A percentile compares a stretch with the other conserved stretches of the same genome.
These are phyloP conservation scores for Ischnura elegans DNA, from an alignment of 2,888 invertebrate species.

Conservation along the genomic window DNA sequence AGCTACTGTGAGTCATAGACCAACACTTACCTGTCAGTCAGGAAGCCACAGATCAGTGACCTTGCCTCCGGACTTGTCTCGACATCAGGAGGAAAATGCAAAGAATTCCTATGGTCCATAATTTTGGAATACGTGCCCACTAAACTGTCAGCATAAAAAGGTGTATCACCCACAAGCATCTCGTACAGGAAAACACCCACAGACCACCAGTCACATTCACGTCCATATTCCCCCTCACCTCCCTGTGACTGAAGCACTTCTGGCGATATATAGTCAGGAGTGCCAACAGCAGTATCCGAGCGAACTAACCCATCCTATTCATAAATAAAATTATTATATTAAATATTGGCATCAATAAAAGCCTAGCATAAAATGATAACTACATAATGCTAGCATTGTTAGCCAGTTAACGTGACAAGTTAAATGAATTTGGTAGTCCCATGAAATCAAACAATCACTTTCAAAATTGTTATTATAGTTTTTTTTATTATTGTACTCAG, in stretches of 20 bases:
- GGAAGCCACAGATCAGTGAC: constrained; percentile 93
- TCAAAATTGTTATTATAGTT: no score
- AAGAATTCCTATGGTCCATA: constrained; percentile 98
- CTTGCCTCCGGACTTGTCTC: constrained; percentile 94
- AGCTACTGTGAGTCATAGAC: neutral
- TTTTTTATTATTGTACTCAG: no score
- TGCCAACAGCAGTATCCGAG: constrained; percentile 99
- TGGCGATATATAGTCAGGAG: constrained; percentile 99
- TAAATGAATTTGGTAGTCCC: no score
- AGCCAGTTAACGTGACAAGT: no score
- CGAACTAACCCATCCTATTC: constrained; percentile 93
- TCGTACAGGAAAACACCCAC: constrained; percentile 99
- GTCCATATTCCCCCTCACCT: constrained; percentile 96
- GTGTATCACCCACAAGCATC: constrained; percentile 99
- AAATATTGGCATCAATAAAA: neutral
- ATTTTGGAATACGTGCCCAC: constrained; percentile 99
- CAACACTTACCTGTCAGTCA: constrained; percentile 89
- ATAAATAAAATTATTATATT: constrained; percentile 25
- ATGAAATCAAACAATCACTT: no score
- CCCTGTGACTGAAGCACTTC: constrained; percentile 99
- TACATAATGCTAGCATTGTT: no score
- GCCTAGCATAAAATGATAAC: no score
- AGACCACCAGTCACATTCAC: constrained; percentile 99
- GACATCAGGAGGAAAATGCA: constrained; percentile 96
- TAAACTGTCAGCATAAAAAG: constrained; percentile 98